These are phyloP conservation scores for Enteromius trimaculatus DNA, from an alignment of 2,797 vertebrate genomes.

Conservation along the genomic window DNA sequence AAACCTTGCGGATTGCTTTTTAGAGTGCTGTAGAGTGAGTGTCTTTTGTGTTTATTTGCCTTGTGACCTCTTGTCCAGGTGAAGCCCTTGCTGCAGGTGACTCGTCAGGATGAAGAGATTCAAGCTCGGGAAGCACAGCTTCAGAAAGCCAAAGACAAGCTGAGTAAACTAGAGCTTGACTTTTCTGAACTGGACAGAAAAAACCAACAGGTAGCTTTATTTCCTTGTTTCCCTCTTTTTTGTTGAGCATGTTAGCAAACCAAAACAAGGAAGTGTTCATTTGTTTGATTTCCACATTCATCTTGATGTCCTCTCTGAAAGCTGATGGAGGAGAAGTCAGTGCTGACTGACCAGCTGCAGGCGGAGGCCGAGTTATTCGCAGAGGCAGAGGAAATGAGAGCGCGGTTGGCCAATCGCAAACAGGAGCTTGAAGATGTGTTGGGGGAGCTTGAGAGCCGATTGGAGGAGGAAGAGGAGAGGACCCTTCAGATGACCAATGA, in stretches of 20 bases:
- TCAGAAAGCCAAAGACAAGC: conserved; percentile 85
- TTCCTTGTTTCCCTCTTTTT: not conserved
- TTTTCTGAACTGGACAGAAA: conserved; percentile 83
- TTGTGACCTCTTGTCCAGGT: conserved; percentile 75
- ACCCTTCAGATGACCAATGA: conserved; percentile 82
- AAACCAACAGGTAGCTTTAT: conserved; percentile 78
- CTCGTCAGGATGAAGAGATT: conserved; percentile 90
- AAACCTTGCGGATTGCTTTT: not conserved
- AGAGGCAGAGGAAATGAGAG: conserved; percentile 88
- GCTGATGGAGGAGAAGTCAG: conserved; percentile 85
- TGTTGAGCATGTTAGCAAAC: not conserved
- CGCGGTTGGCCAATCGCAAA: conserved; percentile 83
- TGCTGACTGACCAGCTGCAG: conserved; percentile 87
- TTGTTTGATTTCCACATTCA: conserved; percentile 7
- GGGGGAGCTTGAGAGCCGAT: conserved; percentile 84
- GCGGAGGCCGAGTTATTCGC: conserved; percentile 90
- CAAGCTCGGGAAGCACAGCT: conserved; percentile 83
- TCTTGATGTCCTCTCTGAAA: conserved; percentile 57
- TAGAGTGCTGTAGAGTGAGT: not conserved
- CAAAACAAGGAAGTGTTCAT: not conserved
- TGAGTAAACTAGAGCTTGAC: conserved; percentile 80
- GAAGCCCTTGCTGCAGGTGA: conserved; percentile 91
- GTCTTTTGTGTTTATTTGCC: not conserved
- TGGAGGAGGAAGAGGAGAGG: conserved; percentile 90
- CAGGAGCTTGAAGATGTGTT: conserved; percentile 90